Percentiles rank a stretch among this genome's conserved stretches.
phyloP scores from a whole-genome alignment of 2,797 vertebrate species.

The Eospalax fontanierii region DNA sequence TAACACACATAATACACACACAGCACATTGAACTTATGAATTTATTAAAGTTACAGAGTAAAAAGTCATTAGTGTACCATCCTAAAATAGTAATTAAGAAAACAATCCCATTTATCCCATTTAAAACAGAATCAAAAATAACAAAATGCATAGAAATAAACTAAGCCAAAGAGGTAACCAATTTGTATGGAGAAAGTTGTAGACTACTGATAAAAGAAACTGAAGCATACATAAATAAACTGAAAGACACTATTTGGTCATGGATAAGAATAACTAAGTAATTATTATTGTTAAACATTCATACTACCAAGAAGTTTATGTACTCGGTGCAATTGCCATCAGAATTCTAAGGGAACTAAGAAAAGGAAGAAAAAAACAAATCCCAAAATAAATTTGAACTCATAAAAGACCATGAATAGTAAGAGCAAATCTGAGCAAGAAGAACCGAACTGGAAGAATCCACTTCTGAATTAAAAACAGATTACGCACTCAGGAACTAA shows the following conservation, averaged over 20 bases:
- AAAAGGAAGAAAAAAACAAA: too few relatives aligned
- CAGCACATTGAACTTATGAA: too few relatives aligned
- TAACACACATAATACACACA: too few relatives aligned
- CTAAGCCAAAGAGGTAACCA: not conserved
- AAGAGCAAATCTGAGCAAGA: too few relatives aligned
- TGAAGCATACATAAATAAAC: not conserved
- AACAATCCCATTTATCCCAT: not conserved
- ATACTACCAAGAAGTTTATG: not conserved
- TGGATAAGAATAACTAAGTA: not conserved
- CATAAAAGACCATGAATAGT: too few relatives aligned
- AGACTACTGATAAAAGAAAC: not conserved
- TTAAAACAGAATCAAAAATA: not conserved
- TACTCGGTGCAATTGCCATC: not conserved
- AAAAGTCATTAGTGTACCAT: too few relatives aligned
- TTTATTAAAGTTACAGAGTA: too few relatives aligned
- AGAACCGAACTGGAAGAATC: too few relatives aligned
- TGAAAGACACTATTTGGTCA: not conserved
- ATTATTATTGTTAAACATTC: not conserved
- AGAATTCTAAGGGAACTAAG: not conserved
- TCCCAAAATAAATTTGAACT: too few relatives aligned
- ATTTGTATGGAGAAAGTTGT: not conserved
- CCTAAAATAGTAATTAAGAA: too few relatives aligned
- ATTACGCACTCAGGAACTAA: too few relatives aligned
- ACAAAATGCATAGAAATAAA: not conserved
- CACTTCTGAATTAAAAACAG: too few relatives aligned